phyloP scores from a whole-genome alignment of 2,797 vertebrate genomes.

The Esox masquinongy region DNA sequence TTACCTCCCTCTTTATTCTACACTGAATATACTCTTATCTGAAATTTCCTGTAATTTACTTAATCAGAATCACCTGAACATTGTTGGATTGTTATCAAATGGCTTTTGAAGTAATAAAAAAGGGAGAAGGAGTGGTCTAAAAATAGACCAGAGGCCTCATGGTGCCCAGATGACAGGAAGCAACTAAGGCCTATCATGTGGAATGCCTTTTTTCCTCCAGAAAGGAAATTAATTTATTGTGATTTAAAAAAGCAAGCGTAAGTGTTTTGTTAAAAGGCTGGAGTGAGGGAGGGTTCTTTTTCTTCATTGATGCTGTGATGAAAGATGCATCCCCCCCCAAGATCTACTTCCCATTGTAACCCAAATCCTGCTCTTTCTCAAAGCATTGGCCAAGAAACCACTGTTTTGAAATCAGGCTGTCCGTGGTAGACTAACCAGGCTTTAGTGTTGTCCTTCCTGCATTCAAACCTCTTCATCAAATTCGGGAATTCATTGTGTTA shows the following conservation, averaged over 20 bases:
- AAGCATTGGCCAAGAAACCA: constrained; percentile 81
- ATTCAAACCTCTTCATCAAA: constrained; percentile 66
- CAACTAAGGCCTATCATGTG: constrained; percentile 75
- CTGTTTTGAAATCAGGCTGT: constrained; percentile 70
- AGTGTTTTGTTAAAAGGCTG: constrained; percentile 81
- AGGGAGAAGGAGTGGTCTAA: constrained; percentile 73
- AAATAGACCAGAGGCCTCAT: constrained; percentile 84
- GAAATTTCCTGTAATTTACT: constrained; percentile 57
- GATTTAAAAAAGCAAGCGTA: constrained; percentile 76
- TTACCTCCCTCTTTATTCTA: constrained; percentile 13
- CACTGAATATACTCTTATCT: constrained; percentile 21
- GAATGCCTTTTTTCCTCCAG: constrained; percentile 81
- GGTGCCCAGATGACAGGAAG: constrained; percentile 94
- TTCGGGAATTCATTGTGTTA: constrained; percentile 52
- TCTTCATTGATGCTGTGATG: constrained; percentile 81
- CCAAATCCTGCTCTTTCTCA: constrained; percentile 77
- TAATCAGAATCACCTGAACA: constrained; percentile 90
- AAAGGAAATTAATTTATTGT: constrained; percentile 90
- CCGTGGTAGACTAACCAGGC: constrained; percentile 68
- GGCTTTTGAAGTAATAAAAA: constrained; percentile 74
- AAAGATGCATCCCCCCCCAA: constrained; percentile 79
- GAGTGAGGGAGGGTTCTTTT: constrained; percentile 16
- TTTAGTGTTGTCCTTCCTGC: constrained; percentile 79
- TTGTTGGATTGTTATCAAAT: constrained; percentile 80
- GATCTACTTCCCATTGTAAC: constrained; percentile 64